Evolutionary conservation across 2,797 vertebrate genomes (phyloP), one percentile per base, ranked within the genome.

Genomic region (Clarias pachynema): DNA sequence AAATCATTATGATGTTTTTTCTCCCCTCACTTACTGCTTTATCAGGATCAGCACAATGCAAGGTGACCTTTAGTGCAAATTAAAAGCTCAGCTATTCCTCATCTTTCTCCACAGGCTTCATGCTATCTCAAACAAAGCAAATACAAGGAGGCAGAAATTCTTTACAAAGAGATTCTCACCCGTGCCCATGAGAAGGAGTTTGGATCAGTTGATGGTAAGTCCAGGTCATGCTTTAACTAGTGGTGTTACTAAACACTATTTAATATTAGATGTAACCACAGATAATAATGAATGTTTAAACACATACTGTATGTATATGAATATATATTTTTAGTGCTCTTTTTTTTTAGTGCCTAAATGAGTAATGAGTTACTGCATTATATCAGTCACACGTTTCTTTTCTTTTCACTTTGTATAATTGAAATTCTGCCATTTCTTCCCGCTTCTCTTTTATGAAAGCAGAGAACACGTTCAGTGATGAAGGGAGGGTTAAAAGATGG

Each of bases 91-190:
- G 57, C 56, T 69, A 85, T 26, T 29, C 16, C 56, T 62, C 53
- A 69, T 74, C 24, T 34, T 86, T 69, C 62, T 91, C 85, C 86
- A 57, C 89, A 99, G 98, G 98, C 98, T 3, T 99, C 98, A 89
- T 99, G 98, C 93, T 99, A 96, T 90, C 95, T 99, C 91, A 99
- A 99, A 93, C 98, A 99, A 93, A 97, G 96, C 83, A 99, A 99
- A 92, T 99, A 99, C 91, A 97, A 97, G 88, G 97, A 99, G 88
- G 98, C 98, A 0, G 98, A 99, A 93, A 94, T 95, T 73, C 96
- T 99, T 29, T 99, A 99, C 91, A 99, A 99, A 94, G 98, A 99
- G 92, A 99, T 99, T 89, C 96, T 99, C 87, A 99, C 98, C 85
- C 96, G 97, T 16, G 98, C 97, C 91, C 98, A 99, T 0, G 97